Base-by-base conservation (phyloP, 1,140 invertebrate genomes). In the Littorina saxatilis region DNA sequence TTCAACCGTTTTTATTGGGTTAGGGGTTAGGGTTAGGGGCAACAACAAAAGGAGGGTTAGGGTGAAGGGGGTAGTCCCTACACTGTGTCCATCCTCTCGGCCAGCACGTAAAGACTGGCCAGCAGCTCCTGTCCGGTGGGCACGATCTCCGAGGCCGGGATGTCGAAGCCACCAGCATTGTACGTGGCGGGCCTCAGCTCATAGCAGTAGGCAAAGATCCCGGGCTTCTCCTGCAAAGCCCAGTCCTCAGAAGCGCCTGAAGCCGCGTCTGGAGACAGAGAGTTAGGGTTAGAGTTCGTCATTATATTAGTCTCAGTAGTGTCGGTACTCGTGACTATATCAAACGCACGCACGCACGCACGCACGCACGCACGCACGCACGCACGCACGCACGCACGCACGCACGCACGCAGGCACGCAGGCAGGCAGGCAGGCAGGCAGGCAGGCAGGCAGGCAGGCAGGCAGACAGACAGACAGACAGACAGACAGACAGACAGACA, bases 181-280 rank as follows among this genome's bases (percentile, higher is more conserved):
- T 17, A 50, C 17, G 55, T 43, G 15, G 23, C 20, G 1, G 82
- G 85, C 5, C 85, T 63, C 39, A 86, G 79, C 55, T 86, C 85
- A 39, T 84, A 84, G 37, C 80, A 80, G 70, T 82, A 82, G 66
- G 82, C 52, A 55, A 82, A 82, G 50, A 81, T 68, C 4, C 79
- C 58, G 13, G 77, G 61, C 23, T 82, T 72, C 9, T 66, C 39
- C 4, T 75, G 58, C 63, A 84, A 77, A 43, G 74, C 82, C 82
- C 81, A 86, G 81, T 84, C 75, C n/a, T 81, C 63, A 0, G 79
- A 63, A 17, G 79, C 79, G 1, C 83, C 82, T 17, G 82, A 80
- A 4, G 82, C 82, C n/a, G 63, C 72, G 39, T 83, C 82, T 83
- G 72, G 13, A 23, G 32, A 20, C 37, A 43, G 55, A 47, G 35